Conservation (phyloP, 1,140 invertebrate genomes). For the Ctenoplectra terminalis region DNA sequence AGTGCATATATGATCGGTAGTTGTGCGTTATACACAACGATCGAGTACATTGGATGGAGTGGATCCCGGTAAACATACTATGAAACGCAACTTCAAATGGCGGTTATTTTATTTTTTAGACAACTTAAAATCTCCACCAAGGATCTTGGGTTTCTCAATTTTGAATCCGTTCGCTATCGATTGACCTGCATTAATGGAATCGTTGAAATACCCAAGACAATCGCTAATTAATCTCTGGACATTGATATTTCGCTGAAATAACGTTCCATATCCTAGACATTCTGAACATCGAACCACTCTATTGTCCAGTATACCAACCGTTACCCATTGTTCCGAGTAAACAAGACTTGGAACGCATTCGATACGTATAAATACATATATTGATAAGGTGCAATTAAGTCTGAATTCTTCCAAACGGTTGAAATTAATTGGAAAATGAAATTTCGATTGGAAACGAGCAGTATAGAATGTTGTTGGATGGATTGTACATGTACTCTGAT, state of each 20-base stretch:
- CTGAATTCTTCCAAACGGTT: background rate
- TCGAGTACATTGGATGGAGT: conserved; percentile 52
- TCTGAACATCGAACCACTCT: background rate
- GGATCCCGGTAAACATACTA: background rate
- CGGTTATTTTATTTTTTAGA: background rate
- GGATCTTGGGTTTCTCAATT: background rate
- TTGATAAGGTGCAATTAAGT: background rate
- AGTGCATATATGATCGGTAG: conserved; percentile 35
- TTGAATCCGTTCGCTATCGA: background rate
- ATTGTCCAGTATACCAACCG: background rate
- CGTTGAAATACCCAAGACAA: conserved; percentile 20
- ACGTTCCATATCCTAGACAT: background rate
- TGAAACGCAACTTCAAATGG: background rate
- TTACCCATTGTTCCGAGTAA: conserved; percentile 13
- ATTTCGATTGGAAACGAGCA: background rate
- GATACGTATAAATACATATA: background rate
- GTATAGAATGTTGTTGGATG: too few species aligned
- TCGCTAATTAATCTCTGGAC: conserved; percentile 20
- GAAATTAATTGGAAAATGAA: background rate
- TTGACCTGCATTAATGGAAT: conserved; percentile 27
- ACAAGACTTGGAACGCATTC: background rate
- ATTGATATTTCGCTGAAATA: conserved; percentile 13
- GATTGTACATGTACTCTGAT: too few species aligned
- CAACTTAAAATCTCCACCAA: background rate
- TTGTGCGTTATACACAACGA: conserved; percentile 52